Conservation (phyloP, 2,113 vertebrate species). For the Laticauda laticaudata region DNA sequence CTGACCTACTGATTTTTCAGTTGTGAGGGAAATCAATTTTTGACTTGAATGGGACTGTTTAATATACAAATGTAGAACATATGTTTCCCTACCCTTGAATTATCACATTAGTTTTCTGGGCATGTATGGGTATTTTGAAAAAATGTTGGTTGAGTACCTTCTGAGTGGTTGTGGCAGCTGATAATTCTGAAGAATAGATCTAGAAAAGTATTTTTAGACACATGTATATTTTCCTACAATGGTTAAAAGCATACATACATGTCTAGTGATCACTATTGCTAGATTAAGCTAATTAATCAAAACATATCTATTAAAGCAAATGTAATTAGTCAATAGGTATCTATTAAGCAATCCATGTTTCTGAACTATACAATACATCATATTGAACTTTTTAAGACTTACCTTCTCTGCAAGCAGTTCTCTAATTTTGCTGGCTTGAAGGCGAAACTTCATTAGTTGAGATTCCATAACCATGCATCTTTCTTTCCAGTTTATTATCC, state of each 20-base stretch:
- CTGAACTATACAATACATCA: neutral
- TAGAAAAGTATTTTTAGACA: neutral
- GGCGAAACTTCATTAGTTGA: constrained; percentile 92
- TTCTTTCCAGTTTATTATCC: constrained; percentile 89
- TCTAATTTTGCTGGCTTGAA: constrained; percentile 94
- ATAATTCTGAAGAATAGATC: neutral
- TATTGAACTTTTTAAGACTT: constrained; percentile 36
- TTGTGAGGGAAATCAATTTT: no score
- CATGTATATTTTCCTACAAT: neutral
- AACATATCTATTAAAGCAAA: constrained; percentile 15
- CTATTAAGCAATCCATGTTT: neutral
- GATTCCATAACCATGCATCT: constrained; percentile 89
- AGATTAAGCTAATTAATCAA: constrained; percentile 16
- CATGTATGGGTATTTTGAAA: neutral
- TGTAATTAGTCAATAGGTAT: constrained; percentile 19
- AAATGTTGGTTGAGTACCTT: neutral
- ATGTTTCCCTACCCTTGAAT: no score
- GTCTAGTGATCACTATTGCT: neutral
- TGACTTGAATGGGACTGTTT: no score
- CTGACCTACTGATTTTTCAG: no score
- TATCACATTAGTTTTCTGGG: neutral
- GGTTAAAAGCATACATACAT: neutral
- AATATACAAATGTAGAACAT: no score
- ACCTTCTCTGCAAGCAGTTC: constrained; percentile 96
- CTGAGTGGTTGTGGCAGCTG: neutral